A percentile compares a stretch with the other conserved stretches of the same genome.
Evolutionary conservation across 1,140 invertebrate species (phyloP).

Genomic region (Drosophila guanche): DNA sequence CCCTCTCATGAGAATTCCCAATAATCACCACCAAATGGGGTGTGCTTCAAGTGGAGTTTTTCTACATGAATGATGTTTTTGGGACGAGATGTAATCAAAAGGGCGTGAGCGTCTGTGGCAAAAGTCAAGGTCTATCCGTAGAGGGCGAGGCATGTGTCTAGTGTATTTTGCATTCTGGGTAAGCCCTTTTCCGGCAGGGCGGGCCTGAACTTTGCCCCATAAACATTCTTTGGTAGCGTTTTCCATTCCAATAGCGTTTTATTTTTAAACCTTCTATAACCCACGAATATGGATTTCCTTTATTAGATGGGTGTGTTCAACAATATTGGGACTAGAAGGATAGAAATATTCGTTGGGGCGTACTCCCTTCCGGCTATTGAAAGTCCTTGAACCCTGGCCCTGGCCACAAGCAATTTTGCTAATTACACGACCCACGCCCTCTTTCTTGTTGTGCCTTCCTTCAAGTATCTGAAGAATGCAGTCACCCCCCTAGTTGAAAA

Average conservation of each 20-base stretch:
- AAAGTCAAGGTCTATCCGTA: slow-evolving; percentile 36
- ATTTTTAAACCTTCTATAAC: slow-evolving; percentile 50
- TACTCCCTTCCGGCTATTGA: too few relatives aligned
- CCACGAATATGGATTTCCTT: slow-evolving; percentile 25
- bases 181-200: slow-evolving; percentile 42
- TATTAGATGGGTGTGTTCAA: slow-evolving; percentile 52
- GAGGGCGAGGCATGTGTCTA: not conserved
- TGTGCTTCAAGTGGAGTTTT: slow-evolving; percentile 8
- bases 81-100: slow-evolving; percentile 39
- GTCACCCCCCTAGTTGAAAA: slow-evolving; percentile 23
- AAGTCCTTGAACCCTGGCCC: too few relatives aligned
- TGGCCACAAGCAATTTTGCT: slow-evolving; percentile 4
- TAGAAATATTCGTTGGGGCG: slow-evolving; percentile 3
- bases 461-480: slow-evolving; percentile 71
- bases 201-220: slow-evolving; percentile 49
- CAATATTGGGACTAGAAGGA: slow-evolving; percentile 4
- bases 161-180: slow-evolving; percentile 35
- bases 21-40: slow-evolving; percentile 5
- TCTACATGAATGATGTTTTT: slow-evolving; percentile 3
- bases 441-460: slow-evolving; percentile 37
- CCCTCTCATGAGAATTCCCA: not conserved
- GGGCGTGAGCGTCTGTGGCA: slow-evolving; percentile 11
- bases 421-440: slow-evolving; percentile 30
- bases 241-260: slow-evolving; percentile 60
- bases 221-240: slow-evolving; percentile 30